phyloP scores from a whole-genome alignment of 2,797 vertebrate genomes.

The Numenius phaeopus region DNA sequence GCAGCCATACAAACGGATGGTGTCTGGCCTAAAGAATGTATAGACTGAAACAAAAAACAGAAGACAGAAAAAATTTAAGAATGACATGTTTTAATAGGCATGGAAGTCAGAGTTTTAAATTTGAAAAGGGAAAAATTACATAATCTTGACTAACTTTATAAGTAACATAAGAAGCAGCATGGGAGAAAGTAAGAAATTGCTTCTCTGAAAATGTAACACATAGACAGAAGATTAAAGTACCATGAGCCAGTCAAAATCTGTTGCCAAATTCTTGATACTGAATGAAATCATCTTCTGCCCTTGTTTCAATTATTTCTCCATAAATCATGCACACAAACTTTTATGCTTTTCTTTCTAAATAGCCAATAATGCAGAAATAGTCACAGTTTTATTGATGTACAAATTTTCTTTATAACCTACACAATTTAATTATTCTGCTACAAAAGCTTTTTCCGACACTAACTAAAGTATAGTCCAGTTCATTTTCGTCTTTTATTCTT shows the following conservation, averaged over 20 bases:
- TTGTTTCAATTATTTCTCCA: constrained; percentile 14
- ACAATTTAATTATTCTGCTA: not conserved
- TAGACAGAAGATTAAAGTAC: not conserved
- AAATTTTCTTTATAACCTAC: not conserved
- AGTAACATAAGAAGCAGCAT: not conserved
- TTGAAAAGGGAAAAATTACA: not conserved
- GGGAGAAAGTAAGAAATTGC: not conserved
- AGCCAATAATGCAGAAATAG: not conserved
- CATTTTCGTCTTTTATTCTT: not conserved
- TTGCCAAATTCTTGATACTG: not conserved
- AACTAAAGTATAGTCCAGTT: not conserved
- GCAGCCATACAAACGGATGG: not conserved
- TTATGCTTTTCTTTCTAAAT: not conserved
- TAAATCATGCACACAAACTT: not conserved
- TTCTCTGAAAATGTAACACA: not conserved
- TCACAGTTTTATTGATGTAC: not conserved
- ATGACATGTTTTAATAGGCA: not conserved
- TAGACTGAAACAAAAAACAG: not conserved
- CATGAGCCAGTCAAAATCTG: not conserved
- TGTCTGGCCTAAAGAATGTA: not conserved
- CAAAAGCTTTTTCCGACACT: not conserved
- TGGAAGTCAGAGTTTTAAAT: not conserved
- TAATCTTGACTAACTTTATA: not conserved
- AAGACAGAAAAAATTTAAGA: not conserved
- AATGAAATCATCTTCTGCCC: not conserved